Conservation (phyloP, 2,888 invertebrate species). For the Nymphalis urticae region DNA sequence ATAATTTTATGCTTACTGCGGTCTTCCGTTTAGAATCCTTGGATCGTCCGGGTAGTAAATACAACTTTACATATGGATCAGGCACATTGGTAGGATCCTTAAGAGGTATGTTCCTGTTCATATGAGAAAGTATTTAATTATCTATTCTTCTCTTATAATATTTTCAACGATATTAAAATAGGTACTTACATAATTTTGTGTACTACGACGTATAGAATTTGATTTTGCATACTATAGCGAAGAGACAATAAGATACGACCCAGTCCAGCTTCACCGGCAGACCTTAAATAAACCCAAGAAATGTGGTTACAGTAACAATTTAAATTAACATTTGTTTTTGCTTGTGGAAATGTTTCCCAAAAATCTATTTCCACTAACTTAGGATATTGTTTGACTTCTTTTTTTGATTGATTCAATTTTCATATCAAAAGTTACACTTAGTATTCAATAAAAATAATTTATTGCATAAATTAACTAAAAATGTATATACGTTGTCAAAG, state of each 20-base stretch:
- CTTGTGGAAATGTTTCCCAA: too few relatives aligned
- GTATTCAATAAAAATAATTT: too few relatives aligned
- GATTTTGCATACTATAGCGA: slow-evolving; percentile 91
- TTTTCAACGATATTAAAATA: slow-evolving; percentile 1
- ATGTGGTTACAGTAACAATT: too few relatives aligned
- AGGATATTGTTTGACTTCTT: too few relatives aligned
- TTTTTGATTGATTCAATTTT: too few relatives aligned
- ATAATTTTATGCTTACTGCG: slow-evolving; percentile 72
- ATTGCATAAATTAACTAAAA: neutral
- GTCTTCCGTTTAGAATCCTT: slow-evolving; percentile 95
- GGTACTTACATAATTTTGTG: slow-evolving; percentile 93
- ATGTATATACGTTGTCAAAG: slow-evolving; percentile 72
- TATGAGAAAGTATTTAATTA: neutral
- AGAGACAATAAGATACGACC: slow-evolving; percentile 92
- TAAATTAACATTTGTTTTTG: too few relatives aligned
- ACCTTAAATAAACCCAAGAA: slow-evolving; percentile 57
- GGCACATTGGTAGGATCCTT: slow-evolving; percentile 92
- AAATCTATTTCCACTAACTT: too few relatives aligned
- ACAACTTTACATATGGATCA: slow-evolving; percentile 94
- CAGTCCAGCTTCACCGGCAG: slow-evolving; percentile 87
- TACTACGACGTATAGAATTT: slow-evolving; percentile 90
- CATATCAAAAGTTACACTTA: too few relatives aligned
- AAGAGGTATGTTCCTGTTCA: slow-evolving; percentile 86
- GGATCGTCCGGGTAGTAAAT: slow-evolving; percentile 90
- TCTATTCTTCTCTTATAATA: neutral